phyloP scores from a whole-genome alignment of 2,888 invertebrate species.

The Hirtodrosophila histrioides region DNA sequence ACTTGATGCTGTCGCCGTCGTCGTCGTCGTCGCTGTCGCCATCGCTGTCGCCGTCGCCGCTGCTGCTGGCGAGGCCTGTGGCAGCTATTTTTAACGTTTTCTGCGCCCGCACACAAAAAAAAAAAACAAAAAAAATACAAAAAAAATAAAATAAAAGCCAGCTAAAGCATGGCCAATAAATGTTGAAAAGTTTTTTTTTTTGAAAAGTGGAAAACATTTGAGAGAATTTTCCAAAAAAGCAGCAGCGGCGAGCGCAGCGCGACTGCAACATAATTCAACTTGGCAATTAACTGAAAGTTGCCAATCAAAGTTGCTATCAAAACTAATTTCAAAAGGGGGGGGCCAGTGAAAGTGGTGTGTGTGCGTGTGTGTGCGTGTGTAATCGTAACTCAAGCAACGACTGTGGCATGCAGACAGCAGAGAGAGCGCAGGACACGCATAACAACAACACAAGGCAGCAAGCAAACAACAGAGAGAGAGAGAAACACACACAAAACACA shows the following conservation, averaged over 20 bases:
- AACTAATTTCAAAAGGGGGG: conserved; percentile 16
- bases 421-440: conserved; percentile 55
- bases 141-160: conserved; percentile 2
- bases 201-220: conserved; percentile 21
- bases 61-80: conserved; percentile 60
- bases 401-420: conserved; percentile 10
- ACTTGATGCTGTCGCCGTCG: conserved; percentile 65
- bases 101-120: conserved; percentile 56
- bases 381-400: not conserved
- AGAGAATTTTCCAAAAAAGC: conserved; percentile 8
- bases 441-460: conserved; percentile 3
- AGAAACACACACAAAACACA: not conserved
- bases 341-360: conserved; percentile 22
- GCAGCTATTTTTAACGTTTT: conserved; percentile 63
- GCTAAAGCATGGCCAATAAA: conserved; percentile 67
- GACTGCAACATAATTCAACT: conserved; percentile 14
- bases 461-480: conserved; percentile 12
- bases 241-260: not conserved
- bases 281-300: conserved; percentile 38
- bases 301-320: conserved; percentile 45
- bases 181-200: conserved; percentile 35
- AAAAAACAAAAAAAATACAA: not conserved
- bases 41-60: conserved; percentile 21
- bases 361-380: conserved; percentile 9
- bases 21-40: conserved; percentile 46